A percentile compares a stretch with the other conserved stretches of the same genome.
Evolutionary conservation across 2,113 vertebrate genomes (phyloP).

Genomic region (Strix uralensis): DNA sequence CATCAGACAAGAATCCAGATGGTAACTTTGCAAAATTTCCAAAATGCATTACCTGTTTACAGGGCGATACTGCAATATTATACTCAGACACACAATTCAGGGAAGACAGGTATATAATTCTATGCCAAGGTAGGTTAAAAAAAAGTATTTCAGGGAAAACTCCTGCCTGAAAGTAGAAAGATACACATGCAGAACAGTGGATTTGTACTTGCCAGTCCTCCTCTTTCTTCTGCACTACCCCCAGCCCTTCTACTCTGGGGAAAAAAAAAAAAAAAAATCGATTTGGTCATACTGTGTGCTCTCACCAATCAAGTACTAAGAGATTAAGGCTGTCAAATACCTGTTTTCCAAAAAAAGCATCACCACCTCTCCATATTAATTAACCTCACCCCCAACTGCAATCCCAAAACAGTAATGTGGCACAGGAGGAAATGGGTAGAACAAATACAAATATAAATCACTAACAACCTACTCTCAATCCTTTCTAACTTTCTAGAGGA

Average conservation of each 20-base stretch:
- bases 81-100: not conserved
- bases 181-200: not conserved
- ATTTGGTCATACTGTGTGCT: not conserved
- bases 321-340: not conserved
- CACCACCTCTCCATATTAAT: not conserved
- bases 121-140: not conserved
- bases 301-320: not conserved
- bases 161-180: not conserved
- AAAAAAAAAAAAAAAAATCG: not conserved
- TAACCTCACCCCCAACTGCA: not conserved
- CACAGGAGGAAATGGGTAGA: not conserved
- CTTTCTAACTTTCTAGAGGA: not conserved
- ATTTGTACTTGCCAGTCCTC: not conserved
- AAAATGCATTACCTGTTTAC: not conserved
- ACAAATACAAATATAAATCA: not conserved
- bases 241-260: not conserved
- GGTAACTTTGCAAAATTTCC: not conserved
- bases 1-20: not conserved
- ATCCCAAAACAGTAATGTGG: not conserved
- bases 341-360: not conserved
- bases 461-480: not conserved
- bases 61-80: not conserved
- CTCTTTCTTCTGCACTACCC: not conserved
- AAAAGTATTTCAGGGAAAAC: not conserved
- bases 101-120: not conserved